Percentiles rank a stretch among this genome's conserved stretches.
phyloP scores from a whole-genome alignment of 2,113 vertebrate genomes.

The Pelobates fuscus region DNA sequence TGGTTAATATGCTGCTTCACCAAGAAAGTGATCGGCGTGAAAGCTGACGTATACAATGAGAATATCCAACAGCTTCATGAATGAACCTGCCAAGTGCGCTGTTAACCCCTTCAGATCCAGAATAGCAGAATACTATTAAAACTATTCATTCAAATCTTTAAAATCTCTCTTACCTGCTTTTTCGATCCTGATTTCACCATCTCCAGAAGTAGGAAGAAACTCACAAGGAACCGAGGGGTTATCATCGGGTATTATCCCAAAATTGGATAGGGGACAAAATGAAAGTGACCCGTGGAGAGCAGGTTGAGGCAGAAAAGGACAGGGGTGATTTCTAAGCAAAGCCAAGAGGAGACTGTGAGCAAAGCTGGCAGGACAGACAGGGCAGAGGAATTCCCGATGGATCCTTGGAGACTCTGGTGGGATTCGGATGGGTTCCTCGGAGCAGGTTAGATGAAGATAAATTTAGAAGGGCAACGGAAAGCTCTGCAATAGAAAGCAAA shows the following conservation, averaged over 20 bases:
- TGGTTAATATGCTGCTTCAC: too few species aligned
- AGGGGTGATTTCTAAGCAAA: background rate
- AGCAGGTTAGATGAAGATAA: too few species aligned
- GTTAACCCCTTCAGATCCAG: too few species aligned
- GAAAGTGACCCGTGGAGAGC: background rate
- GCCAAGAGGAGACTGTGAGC: background rate
- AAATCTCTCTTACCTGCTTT: slow-evolving; percentile 30
- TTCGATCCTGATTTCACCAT: slow-evolving; percentile 43
- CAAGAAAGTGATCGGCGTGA: too few species aligned
- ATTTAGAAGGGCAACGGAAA: too few species aligned
- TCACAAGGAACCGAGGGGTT: slow-evolving; percentile 2
- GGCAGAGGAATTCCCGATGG: too few species aligned
- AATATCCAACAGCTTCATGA: too few species aligned
- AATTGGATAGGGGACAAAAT: background rate
- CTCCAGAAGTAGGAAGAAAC: slow-evolving; percentile 35
- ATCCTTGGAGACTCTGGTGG: background rate
- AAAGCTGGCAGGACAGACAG: background rate
- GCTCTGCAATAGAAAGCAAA: too few species aligned
- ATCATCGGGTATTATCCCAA: slow-evolving; percentile 8
- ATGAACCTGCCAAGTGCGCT: too few species aligned
- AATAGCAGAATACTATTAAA: too few species aligned
- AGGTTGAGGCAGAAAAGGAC: background rate
- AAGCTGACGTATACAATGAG: too few species aligned
- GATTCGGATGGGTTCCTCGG: background rate
- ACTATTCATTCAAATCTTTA: too few species aligned